Evolutionary conservation across 1,140 invertebrate species (phyloP).

Genomic region (Apocrypta bakeri): DNA sequence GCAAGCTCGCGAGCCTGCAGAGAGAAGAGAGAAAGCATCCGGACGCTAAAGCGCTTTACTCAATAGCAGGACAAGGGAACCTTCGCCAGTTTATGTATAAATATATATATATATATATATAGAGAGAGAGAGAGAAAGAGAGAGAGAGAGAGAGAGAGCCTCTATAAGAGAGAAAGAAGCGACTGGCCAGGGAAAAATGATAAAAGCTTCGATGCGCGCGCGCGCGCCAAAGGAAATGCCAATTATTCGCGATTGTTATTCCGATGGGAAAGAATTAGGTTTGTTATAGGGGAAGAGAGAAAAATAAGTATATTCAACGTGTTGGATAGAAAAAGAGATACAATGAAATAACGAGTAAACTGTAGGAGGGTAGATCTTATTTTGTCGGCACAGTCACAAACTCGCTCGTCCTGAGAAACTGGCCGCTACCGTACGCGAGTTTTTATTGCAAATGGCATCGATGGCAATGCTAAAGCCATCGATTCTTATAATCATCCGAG

Average conservation of each 20-base stretch:
- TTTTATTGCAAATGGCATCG: background rate
- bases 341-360: background rate
- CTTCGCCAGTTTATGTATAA: background rate
- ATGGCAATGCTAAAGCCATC: background rate
- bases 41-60: conserved; percentile 32
- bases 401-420: background rate
- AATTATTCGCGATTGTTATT: conserved; percentile 47
- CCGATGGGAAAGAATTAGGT: conserved; percentile 30
- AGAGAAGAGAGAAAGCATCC: background rate
- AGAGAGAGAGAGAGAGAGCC: background rate
- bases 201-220: conserved; percentile 12
- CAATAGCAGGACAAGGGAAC: background rate
- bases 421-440: background rate
- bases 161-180: background rate
- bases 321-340: background rate
- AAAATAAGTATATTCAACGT: no score
- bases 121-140: background rate
- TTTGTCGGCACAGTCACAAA: background rate
- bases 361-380: background rate
- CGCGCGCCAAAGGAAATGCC: conserved; percentile 32
- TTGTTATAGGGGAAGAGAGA: conserved; percentile 15
- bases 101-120: background rate
- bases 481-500: background rate
- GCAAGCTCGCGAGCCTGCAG: background rate
- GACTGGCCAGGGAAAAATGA: background rate